phyloP scores from a whole-genome alignment of 2,113 vertebrate species.

The Hippocampus barbouri region DNA sequence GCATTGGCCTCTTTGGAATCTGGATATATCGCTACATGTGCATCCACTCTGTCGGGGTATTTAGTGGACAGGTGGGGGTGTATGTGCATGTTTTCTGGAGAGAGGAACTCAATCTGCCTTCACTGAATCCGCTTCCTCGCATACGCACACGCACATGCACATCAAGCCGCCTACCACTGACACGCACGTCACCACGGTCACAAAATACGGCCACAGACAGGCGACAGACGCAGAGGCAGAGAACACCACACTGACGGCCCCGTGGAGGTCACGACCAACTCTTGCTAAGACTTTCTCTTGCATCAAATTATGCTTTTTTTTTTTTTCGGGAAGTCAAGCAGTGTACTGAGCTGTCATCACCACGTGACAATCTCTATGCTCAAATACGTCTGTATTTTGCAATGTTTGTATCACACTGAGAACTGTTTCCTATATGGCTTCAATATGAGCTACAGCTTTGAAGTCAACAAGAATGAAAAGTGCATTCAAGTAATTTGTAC shows the following conservation, averaged over 20 bases:
- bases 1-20: conserved; percentile 52
- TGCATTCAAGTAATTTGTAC: not conserved
- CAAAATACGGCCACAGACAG: conserved; percentile 43
- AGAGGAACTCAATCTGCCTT: conserved; percentile 43
- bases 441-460: no score
- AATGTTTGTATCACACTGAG: not conserved
- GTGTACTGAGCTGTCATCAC: not conserved
- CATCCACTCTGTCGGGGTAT: conserved; percentile 40
- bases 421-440: not conserved
- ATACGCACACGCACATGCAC: conserved; percentile 27
- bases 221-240: conserved; percentile 33
- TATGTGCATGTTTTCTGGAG: conserved; percentile 36
- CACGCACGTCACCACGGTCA: conserved; percentile 51
- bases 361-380: not conserved
- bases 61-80: conserved; percentile 18
- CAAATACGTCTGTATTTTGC: not conserved
- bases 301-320: not conserved
- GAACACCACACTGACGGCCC: conserved; percentile 30
- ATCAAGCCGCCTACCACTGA: conserved; percentile 44
- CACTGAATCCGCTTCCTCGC: conserved; percentile 40
- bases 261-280: not conserved
- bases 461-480: not conserved
- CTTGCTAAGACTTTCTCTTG: not conserved
- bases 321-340: not conserved
- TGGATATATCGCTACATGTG: conserved; percentile 51